A percentile compares a stretch with the other conserved stretches of the same genome.
phyloP scores from a whole-genome alignment of 2,113 vertebrate species.

The Sander vitreus region DNA sequence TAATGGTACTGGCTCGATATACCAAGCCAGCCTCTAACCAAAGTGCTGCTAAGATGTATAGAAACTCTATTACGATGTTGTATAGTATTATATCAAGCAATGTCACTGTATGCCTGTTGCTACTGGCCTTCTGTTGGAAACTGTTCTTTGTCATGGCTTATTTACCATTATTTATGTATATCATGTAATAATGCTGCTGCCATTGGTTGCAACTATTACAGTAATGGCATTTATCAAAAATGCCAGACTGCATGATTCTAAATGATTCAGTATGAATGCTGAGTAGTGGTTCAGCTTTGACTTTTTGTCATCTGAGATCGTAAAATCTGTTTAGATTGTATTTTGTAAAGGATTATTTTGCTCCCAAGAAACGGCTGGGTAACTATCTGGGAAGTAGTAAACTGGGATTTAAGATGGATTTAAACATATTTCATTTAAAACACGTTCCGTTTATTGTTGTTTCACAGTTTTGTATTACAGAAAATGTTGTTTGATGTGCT shows the following conservation, averaged over 20 bases:
- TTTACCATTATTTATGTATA: constrained; percentile 1
- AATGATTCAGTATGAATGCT: constrained; percentile 26
- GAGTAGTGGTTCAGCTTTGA: neutral
- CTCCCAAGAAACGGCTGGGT: neutral
- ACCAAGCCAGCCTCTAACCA: constrained; percentile 52
- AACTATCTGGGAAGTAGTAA: neutral
- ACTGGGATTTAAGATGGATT: neutral
- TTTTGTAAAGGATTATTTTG: constrained; percentile 9
- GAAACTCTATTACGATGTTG: constrained; percentile 7
- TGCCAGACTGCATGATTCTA: constrained; percentile 3
- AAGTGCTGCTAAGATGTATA: constrained; percentile 72
- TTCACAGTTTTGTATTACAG: neutral
- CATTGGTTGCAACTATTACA: constrained; percentile 26
- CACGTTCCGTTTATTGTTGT: neutral
- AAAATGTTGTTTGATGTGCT: neutral
- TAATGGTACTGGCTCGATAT: constrained; percentile 21
- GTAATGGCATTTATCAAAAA: neutral
- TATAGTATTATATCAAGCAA: constrained; percentile 10
- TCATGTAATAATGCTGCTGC: neutral
- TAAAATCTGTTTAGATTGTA: neutral
- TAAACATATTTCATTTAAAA: neutral
- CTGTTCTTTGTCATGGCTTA: neutral
- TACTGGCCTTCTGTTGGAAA: neutral
- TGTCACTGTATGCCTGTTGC: constrained; percentile 13
- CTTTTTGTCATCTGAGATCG: constrained; percentile 1